Base-by-base conservation (phyloP, 2,888 invertebrate genomes). In the Polia nebulosa region DNA sequence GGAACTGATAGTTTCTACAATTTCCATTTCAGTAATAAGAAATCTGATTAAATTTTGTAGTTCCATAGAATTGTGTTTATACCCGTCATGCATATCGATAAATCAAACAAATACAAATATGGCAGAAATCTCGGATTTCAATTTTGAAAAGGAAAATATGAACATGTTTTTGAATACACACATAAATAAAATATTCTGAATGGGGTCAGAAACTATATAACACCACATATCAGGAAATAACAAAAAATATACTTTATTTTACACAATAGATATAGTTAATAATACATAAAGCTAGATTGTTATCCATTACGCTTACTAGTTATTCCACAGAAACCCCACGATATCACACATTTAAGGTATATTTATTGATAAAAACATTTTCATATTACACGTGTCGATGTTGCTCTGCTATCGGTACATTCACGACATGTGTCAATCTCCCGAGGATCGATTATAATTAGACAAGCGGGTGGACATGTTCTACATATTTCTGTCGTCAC, bases 381-480 rank as follows among this genome's bases (percentile, higher is more conserved):
- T 6, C 6, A 25, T 1, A 13, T 22, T 22, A 20, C 36, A 44
- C 51, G 17, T 53, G 29, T 39, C 13, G 39, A 17, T 60, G 39
- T 41, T 82, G 74, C 74, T 72, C 29, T 82, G 76, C 76, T 74
- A 66, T 68, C 87, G 58, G 63, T 87, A 87, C 80, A 39, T 72
- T 56, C 69, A 57, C 79, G 82, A 85, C 87, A 85, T 83, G 77
- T 88, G 91, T 92, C 91, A 89, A 92, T 92, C 91, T 87, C 84
- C 85, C 84, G 85, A 83, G 87, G 86, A 86, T 88, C 85, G 87
- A 88, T 89, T 92, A 91, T 89, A 89, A 88, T 89, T 89, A 89
- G 89, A 89, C 85, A 83, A 80, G 72, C 81, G 80, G 77, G 80
- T 80, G 82, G 82, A 81, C 86, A 85, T 83, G 84, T 83, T 81